Evolutionary conservation across 1,140 invertebrate species (phyloP).

Genomic region (Hylyphantes graminicola): DNA sequence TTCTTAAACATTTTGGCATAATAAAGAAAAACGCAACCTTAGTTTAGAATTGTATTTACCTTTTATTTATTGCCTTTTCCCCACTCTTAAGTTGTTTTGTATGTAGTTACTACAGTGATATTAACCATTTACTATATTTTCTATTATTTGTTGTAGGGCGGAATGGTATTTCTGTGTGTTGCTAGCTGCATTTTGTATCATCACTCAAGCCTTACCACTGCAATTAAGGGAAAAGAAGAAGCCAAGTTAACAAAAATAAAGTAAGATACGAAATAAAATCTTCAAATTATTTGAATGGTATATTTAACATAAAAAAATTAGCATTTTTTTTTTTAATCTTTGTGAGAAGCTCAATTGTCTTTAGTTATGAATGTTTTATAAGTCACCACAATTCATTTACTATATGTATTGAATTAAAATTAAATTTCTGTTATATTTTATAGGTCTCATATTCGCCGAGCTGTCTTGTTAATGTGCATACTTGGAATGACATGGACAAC

Average conservation of each 20-base stretch:
- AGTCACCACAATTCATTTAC: no score
- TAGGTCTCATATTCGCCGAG: constrained; percentile 43
- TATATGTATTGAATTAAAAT: no score
- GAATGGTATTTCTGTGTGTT: constrained; percentile 59
- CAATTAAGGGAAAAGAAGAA: constrained; percentile 61
- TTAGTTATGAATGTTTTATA: no score
- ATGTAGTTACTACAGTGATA: not conserved
- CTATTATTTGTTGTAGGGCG: constrained; percentile 47
- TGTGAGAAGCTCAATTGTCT: no score
- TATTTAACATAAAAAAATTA: not conserved
- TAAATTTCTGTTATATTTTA: not conserved
- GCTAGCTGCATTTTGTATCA: constrained; percentile 57
- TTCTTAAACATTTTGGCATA: no score
- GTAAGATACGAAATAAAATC: constrained; percentile 1
- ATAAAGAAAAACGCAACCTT: no score
- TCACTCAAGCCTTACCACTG: constrained; percentile 51
- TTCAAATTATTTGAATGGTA: not conserved
- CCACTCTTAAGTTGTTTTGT: not conserved
- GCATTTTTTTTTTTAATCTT: no score
- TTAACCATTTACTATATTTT: not conserved
- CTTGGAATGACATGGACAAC: constrained; percentile 91
- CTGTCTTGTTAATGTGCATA: constrained; percentile 76
- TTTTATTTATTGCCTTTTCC: not conserved
- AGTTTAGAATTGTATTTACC: not conserved
- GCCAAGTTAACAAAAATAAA: constrained; percentile 51